Percentiles rank a stretch among this genome's conserved stretches.
These are phyloP conservation scores for Festucalex cinctus DNA, from an alignment of 2,113 vertebrate genomes.

Conservation along the genomic window DNA sequence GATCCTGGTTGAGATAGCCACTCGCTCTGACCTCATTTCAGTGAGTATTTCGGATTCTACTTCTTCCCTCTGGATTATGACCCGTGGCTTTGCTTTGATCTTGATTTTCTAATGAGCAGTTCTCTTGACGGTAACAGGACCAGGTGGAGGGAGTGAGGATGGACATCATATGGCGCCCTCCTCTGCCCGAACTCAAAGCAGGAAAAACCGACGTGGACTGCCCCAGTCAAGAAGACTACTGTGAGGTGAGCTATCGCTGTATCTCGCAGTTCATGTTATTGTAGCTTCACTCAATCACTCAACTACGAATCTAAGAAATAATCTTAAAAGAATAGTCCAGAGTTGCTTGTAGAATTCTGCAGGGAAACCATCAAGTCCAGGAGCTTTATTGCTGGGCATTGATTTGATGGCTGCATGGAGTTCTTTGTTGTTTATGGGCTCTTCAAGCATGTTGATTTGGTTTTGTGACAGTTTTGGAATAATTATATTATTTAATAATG, in stretches of 20 bases:
- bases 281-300: no score
- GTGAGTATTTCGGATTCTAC: conserved; percentile 54
- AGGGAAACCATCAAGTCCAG: no score
- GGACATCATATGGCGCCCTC: conserved; percentile 69
- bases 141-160: conserved; percentile 57
- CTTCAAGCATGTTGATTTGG: no score
- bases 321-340: no score
- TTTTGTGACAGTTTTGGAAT: no score
- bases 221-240: conserved; percentile 69
- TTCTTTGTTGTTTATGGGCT: no score
- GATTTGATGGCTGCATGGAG: no score
- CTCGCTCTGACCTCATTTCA: conserved; percentile 67
- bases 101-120: conserved; percentile 32
- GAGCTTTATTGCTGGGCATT: no score
- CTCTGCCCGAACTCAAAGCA: conserved; percentile 65
- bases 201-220: conserved; percentile 70
- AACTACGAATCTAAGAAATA: no score
- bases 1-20: conserved; percentile 75
- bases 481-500: no score
- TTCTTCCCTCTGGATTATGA: conserved; percentile 29
- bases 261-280: no score
- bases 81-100: conserved; percentile 36
- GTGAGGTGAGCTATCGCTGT: conserved; percentile 59
- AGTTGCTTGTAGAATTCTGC: no score
- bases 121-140: conserved; percentile 46